Base-by-base conservation (phyloP, 2,797 vertebrate species). In the Sus cebifrons region DNA sequence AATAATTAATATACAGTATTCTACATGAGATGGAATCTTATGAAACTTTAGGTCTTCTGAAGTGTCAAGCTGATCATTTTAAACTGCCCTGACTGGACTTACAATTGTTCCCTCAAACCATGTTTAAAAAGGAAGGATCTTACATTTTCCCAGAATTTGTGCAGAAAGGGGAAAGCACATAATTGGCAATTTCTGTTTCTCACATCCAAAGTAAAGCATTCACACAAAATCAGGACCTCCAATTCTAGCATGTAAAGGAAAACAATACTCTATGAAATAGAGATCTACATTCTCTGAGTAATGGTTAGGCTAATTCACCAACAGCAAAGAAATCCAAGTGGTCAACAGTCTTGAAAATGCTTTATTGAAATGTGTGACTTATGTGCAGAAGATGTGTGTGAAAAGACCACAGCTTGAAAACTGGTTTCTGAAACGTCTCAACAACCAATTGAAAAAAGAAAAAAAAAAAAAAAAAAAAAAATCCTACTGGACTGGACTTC, bases 261-360 rank as follows among this genome's bases (percentile, higher is more conserved):
- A 81, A 96, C 88, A 56, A 56, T 36, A 25, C 36, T 36, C 36
- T 36, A 49, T 8, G 29, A 14, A 4, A 10, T 23, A 25, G 58
- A 97, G 89, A 97, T 91, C 78, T 52, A 96, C 94, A 82, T 68
- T 93, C 73, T 96, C 94, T 68, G 16, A 96, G 86, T 7, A 29
- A 71, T 9, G 87, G 25, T 94, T 86, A 96, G 79, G 25, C 32
- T 94, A 96, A 94, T 60, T 95, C 56, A 96, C 56, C 83, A 97
- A 98, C 97, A 96, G 79, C 97, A 98, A 99, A 99, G 97, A 99
- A 98, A 98, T 98, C 98, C 98, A 98, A 98, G 96, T 98, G 97
- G 98, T 98, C 98, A 99, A 99, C 98, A 99, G 98, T 99, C 99
- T 99, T 99, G 98, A 99, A 99, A 99, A 99, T 98, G 98, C 98